Percentiles rank a stretch among this genome's conserved stretches.
phyloP scores from a whole-genome alignment of 1,140 invertebrate genomes.

The Doryteuthis pealeii region DNA sequence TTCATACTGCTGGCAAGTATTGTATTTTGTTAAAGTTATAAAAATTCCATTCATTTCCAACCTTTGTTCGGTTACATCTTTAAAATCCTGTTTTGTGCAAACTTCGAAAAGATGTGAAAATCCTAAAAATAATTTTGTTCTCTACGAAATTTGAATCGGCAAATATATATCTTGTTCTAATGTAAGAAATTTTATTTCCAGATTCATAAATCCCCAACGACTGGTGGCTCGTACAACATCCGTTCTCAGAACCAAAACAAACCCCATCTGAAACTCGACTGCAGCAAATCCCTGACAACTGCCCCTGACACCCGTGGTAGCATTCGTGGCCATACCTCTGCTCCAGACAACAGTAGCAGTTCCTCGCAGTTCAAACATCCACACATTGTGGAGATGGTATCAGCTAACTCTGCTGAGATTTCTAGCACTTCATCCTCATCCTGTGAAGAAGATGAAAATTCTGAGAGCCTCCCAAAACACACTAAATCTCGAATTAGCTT shows the following conservation, averaged over 20 bases:
- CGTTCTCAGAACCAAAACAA: conserved; percentile 1
- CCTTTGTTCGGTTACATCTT: too few species aligned
- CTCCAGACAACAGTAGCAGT: neutral
- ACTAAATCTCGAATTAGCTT: conserved; percentile 39
- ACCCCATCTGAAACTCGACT: neutral
- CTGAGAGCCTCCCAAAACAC: conserved; percentile 21
- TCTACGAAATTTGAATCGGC: too few species aligned
- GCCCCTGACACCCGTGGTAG: neutral
- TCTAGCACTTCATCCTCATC: conserved; percentile 2
- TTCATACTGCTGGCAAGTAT: too few species aligned
- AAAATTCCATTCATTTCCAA: too few species aligned
- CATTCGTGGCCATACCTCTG: neutral
- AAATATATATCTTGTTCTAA: too few species aligned
- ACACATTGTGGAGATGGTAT: neutral
- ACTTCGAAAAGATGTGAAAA: too few species aligned
- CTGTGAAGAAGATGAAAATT: conserved; percentile 17
- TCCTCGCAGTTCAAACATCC: neutral
- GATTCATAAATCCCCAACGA: neutral
- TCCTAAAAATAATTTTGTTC: too few species aligned
- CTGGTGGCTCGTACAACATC: neutral
- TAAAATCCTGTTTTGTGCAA: too few species aligned
- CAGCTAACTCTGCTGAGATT: neutral
- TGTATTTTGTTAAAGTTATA: too few species aligned
- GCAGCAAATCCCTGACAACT: neutral
- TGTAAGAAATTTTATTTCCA: neutral